Conservation (phyloP, 2,888 invertebrate species). For the Calameuta pallipes region DNA sequence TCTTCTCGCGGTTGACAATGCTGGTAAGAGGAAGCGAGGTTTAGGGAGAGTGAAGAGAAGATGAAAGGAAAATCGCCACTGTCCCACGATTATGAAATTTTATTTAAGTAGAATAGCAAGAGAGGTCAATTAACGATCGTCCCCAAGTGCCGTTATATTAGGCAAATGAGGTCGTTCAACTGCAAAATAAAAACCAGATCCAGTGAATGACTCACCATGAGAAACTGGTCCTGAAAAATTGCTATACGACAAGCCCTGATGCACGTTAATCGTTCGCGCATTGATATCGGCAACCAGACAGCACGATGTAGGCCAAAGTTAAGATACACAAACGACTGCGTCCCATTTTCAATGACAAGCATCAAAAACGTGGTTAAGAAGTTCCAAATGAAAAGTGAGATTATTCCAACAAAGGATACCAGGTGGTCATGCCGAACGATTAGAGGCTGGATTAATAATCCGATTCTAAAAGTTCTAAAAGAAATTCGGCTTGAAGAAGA, state of each 20-base stretch:
- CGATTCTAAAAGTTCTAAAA: background rate
- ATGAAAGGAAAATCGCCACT: background rate
- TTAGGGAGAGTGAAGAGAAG: background rate
- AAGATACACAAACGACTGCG: background rate
- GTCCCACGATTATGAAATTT: background rate
- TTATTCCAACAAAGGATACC: background rate
- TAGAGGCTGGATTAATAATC: too few species aligned
- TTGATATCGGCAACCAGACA: background rate
- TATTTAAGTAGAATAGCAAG: background rate
- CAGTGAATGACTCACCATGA: conserved; percentile 31
- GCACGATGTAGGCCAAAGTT: background rate
- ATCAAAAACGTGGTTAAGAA: background rate
- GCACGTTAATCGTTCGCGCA: background rate
- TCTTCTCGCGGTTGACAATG: conserved; percentile 42
- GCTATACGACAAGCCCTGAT: background rate
- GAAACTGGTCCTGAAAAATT: conserved; percentile 34
- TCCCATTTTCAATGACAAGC: background rate
- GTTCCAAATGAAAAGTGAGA: background rate
- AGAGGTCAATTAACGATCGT: background rate
- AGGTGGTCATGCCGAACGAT: background rate
- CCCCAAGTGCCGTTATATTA: background rate
- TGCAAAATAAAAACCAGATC: conserved; percentile 1
- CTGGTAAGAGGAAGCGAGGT: background rate
- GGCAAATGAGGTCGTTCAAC: conserved; percentile 33
- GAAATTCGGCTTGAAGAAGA: background rate